Base-by-base conservation (phyloP, 2,888 invertebrate genomes). In the Stegana nigrithorax region DNA sequence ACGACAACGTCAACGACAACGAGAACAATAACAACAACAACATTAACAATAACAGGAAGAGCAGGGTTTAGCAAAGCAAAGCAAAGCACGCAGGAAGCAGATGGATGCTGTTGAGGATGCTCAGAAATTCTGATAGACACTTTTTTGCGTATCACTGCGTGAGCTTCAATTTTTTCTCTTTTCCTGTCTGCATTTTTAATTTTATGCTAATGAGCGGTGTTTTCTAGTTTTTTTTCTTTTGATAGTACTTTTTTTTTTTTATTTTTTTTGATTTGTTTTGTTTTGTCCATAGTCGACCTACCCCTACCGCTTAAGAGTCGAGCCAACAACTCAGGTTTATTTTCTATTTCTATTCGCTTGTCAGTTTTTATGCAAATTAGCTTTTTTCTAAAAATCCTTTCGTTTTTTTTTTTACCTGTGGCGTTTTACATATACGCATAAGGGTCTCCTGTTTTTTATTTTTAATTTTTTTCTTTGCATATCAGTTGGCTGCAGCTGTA, bases 171-270 rank as follows among this genome's bases (percentile, higher is more conserved):
- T 44, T 42, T 59, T 47, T 45, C 50, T 44, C 26, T 26, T 32
- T 7, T 57, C 50, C 56, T 29, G 26, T 62, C 44, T 45, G 47
- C 5, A 32, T 59, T 42, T 58, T 65, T 68, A 66, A 73, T 70
- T 75, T 76, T 81, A 81, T 81, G 81, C 65, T 81, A 81, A 81
- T 80, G 81, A 81, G 75, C 65, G 60, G 56, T 53, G 64, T 26
- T 55, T 58, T 57, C 1, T 29, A 10, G 6, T 6, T 17, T 25
- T 10, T 62, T 59, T 57, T 53, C 58, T 10, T 63, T 63, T 60
- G 51, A 51, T 8, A n/a, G 36, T 2, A 29, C 21, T 27, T 59
- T 59, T 55, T 1, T 25, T 23, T 47, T 47, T 47, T 29, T 29
- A 8, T 29, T 29, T 10, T 6, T 29, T 6, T 17, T 25, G 3